Conservation (phyloP, 1,140 invertebrate species). For the Melipona quadrifasciata region DNA sequence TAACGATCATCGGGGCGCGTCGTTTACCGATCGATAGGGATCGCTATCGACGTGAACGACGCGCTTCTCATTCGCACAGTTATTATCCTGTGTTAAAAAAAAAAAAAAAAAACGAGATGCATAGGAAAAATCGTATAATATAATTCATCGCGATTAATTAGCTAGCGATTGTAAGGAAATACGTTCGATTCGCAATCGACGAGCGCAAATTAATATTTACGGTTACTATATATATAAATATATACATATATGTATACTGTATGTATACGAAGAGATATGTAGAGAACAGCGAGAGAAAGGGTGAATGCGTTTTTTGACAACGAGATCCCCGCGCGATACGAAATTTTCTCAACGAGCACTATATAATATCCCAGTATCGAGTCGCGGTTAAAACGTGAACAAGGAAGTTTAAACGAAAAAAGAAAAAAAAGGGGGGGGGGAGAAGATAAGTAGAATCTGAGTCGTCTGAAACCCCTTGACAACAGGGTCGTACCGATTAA, state of each 20-base stretch:
- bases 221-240: conserved; percentile 1
- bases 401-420: background rate
- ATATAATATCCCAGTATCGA: conserved; percentile 53
- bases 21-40: background rate
- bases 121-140: background rate
- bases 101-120: background rate
- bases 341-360: conserved; percentile 24
- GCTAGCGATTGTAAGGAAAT: background rate
- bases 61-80: background rate
- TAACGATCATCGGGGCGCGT: background rate
- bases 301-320: conserved; percentile 42
- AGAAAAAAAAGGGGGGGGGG: background rate
- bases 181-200: conserved; percentile 12
- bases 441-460: conserved; percentile 42
- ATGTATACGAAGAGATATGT: background rate
- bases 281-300: conserved; percentile 22
- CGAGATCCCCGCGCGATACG: conserved; percentile 39
- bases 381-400: conserved; percentile 23
- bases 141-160: conserved; percentile 7
- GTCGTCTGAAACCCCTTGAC: conserved; percentile 46
- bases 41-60: background rate
- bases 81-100: background rate
- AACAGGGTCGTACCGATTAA: conserved; percentile 51
- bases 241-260: background rate
- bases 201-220: conserved; percentile 28